A percentile compares a stretch with the other conserved stretches of the same genome.
Conservation (phyloP, 2,113 vertebrate genomes). For the Gadus macrocephalus region DNA sequence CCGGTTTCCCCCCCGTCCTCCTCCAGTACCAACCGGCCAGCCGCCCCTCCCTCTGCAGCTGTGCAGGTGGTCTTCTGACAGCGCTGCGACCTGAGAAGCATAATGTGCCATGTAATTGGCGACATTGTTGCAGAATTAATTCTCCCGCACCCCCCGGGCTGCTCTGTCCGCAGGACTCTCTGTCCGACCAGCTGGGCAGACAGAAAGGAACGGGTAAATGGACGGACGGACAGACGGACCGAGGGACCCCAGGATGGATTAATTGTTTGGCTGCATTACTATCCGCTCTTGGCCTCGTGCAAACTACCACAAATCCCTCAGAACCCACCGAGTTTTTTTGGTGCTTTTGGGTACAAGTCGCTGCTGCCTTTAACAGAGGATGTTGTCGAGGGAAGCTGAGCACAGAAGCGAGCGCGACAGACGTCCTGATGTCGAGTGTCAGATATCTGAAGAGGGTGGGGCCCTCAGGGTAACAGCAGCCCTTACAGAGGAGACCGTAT, state of each 20-base stretch:
- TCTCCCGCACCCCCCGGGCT: not conserved
- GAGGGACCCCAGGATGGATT: not conserved
- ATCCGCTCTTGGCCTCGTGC: no score
- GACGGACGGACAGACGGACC: not conserved
- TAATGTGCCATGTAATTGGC: constrained; percentile 54
- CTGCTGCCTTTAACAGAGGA: no score
- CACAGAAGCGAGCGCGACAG: no score
- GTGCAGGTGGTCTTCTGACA: constrained; percentile 43
- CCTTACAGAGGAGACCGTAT: no score
- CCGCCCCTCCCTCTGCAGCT: constrained; percentile 22
- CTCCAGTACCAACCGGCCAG: not conserved
- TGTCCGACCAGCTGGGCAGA: constrained; percentile 27
- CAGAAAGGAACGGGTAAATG: constrained; percentile 4
- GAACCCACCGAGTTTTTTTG: no score
- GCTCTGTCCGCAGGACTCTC: constrained; percentile 37
- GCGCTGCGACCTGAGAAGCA: constrained; percentile 30
- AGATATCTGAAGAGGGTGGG: no score
- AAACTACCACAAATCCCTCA: no score
- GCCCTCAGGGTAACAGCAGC: no score
- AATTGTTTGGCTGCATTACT: constrained; percentile 21
- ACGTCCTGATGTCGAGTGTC: no score
- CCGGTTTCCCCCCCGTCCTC: no score
- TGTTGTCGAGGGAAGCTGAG: no score
- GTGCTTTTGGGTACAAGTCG: no score
- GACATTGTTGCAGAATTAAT: constrained; percentile 38